Base-by-base conservation (phyloP, 1,140 invertebrate species). In the Nephotettix cincticeps region DNA sequence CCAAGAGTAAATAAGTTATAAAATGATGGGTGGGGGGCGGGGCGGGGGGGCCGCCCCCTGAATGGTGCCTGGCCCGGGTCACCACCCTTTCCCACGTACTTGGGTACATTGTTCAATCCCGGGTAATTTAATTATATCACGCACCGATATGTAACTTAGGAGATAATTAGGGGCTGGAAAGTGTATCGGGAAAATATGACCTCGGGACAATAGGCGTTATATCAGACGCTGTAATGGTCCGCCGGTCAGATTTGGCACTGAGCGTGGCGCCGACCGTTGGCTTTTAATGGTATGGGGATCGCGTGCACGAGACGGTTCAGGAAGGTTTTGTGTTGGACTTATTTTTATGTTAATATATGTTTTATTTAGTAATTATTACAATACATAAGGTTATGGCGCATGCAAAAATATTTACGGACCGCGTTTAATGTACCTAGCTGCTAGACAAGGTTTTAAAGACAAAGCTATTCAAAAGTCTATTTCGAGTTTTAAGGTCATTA, bases 1-100 rank as follows among this genome's bases (percentile, higher is more conserved):
- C 47, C 47, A n/a, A 51, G n/a, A 51, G 47, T 51, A 51, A 51
- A 51, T 51, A 51, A 51, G 47, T 51, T 51, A 51, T 51, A 51
- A 36, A 51, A 51, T n/a, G 47, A 51, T n/a, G 47, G 6, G 3
- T 6, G 47, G 47, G 4, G 47, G 4, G 14, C 4, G n/a, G 47
- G 47, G 21, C 14, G 4, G 47, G 47, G n/a, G 3, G 4, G 4
- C 14, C 14, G 47, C 14, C 14, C 14, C 47, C n/a, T 21, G 47
- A 17, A 17, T 21, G 14, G 6, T n/a, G 47, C 4, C 4, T 51
- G 47, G 21, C 6, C 14, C 47, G 47, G 47, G 14, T 51, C 47
- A 51, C 47, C 4, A 4, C 4, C 4, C 47, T 4, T 51, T 51
- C 47, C 47, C 47, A 51, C 47, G 47, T 19, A 2, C n/a, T 4